A percentile compares a stretch with the other conserved stretches of the same genome.
Evolutionary conservation across 37 sponge, comb jelly and placozoan genomes (phyloP).

Genomic region (Cliona cf. orientalis): DNA sequence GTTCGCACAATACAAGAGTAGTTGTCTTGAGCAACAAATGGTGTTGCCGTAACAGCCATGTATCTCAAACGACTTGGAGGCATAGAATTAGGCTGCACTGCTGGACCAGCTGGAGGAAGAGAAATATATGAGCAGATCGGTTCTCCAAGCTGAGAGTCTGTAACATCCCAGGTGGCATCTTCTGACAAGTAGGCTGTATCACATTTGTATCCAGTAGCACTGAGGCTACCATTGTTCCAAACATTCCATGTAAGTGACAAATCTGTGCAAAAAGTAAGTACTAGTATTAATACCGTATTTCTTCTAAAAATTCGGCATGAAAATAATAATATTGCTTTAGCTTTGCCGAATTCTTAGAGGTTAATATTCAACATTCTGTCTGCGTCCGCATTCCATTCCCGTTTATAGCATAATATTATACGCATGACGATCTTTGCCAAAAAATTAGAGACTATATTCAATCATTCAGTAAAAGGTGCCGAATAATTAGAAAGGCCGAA

Average conservation of each 20-base stretch:
- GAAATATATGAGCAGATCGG: constrained; percentile 5
- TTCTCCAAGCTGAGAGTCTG: constrained; percentile 15
- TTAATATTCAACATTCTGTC: too few species aligned
- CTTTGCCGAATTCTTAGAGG: too few species aligned
- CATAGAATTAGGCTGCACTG: background rate
- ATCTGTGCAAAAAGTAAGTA: constrained; percentile 3
- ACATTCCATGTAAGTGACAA: constrained; percentile 16
- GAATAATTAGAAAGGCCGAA: too few species aligned
- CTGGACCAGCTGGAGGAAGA: background rate
- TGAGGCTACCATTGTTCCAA: constrained; percentile 16
- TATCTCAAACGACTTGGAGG: background rate
- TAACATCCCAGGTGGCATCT: constrained; percentile 24
- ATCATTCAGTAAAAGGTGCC: too few species aligned
- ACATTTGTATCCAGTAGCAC: constrained; percentile 38
- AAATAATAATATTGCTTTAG: too few species aligned
- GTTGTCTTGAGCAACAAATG: constrained; percentile 17
- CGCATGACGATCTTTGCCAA: too few species aligned
- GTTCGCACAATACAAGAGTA: constrained; percentile 30
- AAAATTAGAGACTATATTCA: too few species aligned
- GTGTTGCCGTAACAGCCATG: background rate
- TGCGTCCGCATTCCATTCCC: too few species aligned
- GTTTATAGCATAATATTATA: too few species aligned
- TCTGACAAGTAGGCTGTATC: constrained; percentile 41
- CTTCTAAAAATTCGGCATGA: too few species aligned
- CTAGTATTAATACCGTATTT: too few species aligned